Base-by-base conservation (phyloP, 2,113 vertebrate genomes). In the Corvus moneduloides region DNA sequence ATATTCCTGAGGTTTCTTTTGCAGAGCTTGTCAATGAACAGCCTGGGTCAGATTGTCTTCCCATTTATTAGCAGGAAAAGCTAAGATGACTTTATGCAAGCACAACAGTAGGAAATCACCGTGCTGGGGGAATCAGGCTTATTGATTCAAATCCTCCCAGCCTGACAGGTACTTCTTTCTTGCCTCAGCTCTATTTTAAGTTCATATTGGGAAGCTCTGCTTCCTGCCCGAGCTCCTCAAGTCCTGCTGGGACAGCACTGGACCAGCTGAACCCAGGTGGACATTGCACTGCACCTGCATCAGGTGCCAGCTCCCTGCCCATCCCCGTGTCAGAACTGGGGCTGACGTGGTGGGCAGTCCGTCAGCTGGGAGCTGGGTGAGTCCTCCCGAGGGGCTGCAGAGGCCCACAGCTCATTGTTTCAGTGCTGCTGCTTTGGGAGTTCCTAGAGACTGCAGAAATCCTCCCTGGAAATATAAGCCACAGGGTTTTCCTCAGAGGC, bases 1-100 rank as follows among this genome's bases (percentile, higher is more conserved):
- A 91, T 91, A 87, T 94, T 96, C 91, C 87, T 49, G 74, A 93
- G 94, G 77, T 93, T 91, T 94, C 91, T 96, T 94, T 87, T 61
- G 71, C 95, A 91, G 81, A 93, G 84, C 93, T 96, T 96, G 89
- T 97, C 89, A 95, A 79, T 96, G 96, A 94, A 79, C 6, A 6
- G 13, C 1, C 81, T 89, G 84, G 96, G 78, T 87, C 84, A 75
- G 71, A 79, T 93, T 95, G 73, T 93, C 94, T 95, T 84, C 81
- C 69, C 93, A 21, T 89, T 94, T 94, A 84, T 89, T 80, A 89
- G 35, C 43, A 59, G 73, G 48, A 66, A 89, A 89, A 89, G 69
- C 59, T 32, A 32, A 90, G 86, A 62, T 78, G 76, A 74, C 27
- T 93, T 89, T 37, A 41, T 55, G 68, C 56, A 90, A 90, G 80